A percentile compares a stretch with the other conserved stretches of the same genome.
These are phyloP conservation scores for Dryadula phaetusa DNA, from an alignment of 2,888 invertebrate genomes.

Conservation along the genomic window DNA sequence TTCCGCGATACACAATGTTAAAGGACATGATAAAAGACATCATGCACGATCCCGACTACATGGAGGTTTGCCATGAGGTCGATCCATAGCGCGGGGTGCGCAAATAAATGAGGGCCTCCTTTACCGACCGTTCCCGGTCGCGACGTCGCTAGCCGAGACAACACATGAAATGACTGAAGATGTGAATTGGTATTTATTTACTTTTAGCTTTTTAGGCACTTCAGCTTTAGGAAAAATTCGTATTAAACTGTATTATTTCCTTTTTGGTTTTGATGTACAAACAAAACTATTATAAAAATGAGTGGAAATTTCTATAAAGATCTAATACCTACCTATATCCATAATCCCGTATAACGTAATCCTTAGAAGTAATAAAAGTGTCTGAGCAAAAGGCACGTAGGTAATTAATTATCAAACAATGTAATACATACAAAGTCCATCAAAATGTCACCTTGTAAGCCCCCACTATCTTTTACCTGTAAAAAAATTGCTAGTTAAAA, in stretches of 20 bases:
- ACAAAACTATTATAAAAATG: neutral
- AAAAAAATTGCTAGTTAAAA: too few relatives aligned
- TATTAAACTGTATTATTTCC: too few relatives aligned
- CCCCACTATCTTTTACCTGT: neutral
- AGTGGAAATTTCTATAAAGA: neutral
- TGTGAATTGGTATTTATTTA: slow-evolving; percentile 3
- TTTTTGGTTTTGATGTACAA: too few relatives aligned
- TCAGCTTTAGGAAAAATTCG: neutral
- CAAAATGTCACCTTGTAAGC: neutral
- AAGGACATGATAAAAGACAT: slow-evolving; percentile 99
- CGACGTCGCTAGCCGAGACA: slow-evolving; percentile 67
- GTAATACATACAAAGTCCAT: neutral
- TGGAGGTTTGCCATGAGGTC: slow-evolving; percentile 97
- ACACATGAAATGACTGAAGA: slow-evolving; percentile 20
- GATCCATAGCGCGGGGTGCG: slow-evolving; percentile 88
- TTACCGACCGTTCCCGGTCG: slow-evolving; percentile 77
- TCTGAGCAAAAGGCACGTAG: neutral
- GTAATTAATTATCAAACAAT: neutral
- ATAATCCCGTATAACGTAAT: neutral
- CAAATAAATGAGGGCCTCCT: slow-evolving; percentile 80
- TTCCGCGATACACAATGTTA: slow-evolving; percentile 96
- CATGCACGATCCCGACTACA: slow-evolving; percentile 97
- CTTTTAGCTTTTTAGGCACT: neutral
- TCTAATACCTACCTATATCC: neutral
- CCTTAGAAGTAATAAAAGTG: neutral